Evolutionary conservation across 1,140 invertebrate genomes (phyloP).

Genomic region (Mylabris phalerata): DNA sequence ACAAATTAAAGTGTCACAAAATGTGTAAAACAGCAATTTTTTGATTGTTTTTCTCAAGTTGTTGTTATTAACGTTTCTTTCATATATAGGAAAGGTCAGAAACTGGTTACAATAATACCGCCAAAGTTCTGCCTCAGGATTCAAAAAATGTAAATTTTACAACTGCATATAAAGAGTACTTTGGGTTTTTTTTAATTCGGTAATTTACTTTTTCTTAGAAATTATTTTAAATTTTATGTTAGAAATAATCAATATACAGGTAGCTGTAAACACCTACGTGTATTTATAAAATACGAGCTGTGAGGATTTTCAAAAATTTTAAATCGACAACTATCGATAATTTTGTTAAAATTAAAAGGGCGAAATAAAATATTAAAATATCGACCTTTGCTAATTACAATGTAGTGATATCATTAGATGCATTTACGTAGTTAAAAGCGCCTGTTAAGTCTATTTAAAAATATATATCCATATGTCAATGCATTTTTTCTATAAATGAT

Average conservation of each 20-base stretch:
- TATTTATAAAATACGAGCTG: background rate
- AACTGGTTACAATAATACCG: conserved; percentile 10
- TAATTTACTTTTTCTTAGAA: background rate
- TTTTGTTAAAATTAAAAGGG: too few relatives aligned
- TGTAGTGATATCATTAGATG: too few relatives aligned
- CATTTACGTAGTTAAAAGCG: too few relatives aligned
- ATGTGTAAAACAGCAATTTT: conserved; percentile 13
- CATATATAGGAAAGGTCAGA: conserved; percentile 15
- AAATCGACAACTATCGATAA: too few relatives aligned
- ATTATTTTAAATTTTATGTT: background rate
- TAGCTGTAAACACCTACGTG: conserved; percentile 2
- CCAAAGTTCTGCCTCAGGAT: conserved; percentile 16
- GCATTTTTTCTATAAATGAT: too few relatives aligned
- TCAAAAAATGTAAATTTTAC: conserved; percentile 18
- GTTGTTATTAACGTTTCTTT: background rate
- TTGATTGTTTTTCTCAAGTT: too few relatives aligned
- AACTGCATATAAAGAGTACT: conserved; percentile 9
- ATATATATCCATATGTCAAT: too few relatives aligned
- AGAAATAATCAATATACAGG: conserved; percentile 1
- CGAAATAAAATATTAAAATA: too few relatives aligned
- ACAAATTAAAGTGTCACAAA: conserved; percentile 14
- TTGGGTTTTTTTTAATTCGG: conserved; percentile 9
- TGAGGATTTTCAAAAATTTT: too few relatives aligned
- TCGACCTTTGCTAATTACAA: too few relatives aligned
- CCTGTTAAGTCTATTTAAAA: too few relatives aligned